phyloP scores from a whole-genome alignment of 2,113 vertebrate genomes.

The Eudyptes chrysolophus region DNA sequence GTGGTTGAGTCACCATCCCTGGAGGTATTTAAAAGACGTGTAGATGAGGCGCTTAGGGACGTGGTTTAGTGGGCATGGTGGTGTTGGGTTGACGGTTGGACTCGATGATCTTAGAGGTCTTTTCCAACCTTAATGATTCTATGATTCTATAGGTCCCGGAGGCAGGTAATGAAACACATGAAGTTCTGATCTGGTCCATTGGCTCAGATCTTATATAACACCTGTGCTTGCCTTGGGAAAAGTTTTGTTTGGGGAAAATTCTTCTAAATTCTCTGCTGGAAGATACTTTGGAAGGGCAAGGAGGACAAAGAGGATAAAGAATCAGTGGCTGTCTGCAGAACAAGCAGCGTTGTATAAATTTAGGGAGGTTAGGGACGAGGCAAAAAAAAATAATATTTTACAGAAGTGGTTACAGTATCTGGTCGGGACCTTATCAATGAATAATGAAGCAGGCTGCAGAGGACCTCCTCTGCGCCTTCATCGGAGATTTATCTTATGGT shows the following conservation, averaged over 20 bases:
- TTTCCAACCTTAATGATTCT: too few relatives aligned
- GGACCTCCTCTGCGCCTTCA: neutral
- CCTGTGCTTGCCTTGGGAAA: neutral
- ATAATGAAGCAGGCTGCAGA: neutral
- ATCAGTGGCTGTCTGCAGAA: neutral
- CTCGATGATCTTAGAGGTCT: too few relatives aligned
- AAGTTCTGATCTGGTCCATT: neutral
- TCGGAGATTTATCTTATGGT: neutral
- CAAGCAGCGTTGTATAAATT: neutral
- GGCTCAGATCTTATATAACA: neutral
- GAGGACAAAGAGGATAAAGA: neutral
- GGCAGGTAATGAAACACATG: neutral
- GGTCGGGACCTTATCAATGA: neutral
- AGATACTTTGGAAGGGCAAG: neutral
- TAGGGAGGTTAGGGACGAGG: neutral
- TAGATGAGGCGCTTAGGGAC: too few relatives aligned
- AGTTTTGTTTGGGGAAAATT: neutral
- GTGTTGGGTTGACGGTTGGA: too few relatives aligned
- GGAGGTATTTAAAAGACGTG: too few relatives aligned
- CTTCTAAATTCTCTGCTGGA: neutral
- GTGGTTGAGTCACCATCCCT: too few relatives aligned
- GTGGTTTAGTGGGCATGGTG: too few relatives aligned
- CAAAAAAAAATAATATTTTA: neutral
- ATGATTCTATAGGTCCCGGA: too few relatives aligned
- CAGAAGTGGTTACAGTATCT: neutral